Evolutionary conservation across 2,113 vertebrate species (phyloP).

Genomic region (Chionis minor): DNA sequence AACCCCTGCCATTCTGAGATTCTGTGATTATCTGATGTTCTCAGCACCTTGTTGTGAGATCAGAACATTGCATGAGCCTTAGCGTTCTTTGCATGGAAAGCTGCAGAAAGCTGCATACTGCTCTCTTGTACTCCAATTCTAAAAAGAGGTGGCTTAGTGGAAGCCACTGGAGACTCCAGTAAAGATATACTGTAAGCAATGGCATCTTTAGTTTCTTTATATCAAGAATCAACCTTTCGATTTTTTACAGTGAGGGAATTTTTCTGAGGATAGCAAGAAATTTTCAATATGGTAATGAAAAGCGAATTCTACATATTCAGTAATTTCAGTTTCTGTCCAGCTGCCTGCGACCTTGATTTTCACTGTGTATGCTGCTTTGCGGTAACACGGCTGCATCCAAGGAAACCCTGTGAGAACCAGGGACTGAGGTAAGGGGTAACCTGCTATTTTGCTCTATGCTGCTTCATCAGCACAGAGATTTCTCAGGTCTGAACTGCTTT

Average conservation of each 20-base stretch:
- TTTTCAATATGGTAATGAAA: background rate
- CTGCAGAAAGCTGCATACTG: background rate
- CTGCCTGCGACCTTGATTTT: background rate
- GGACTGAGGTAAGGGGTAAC: background rate
- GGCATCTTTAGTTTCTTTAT: background rate
- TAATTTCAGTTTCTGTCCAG: background rate
- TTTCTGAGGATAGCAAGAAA: background rate
- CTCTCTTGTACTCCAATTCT: background rate
- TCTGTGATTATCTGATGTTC: background rate
- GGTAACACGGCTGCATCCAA: fast-evolving
- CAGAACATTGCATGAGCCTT: background rate
- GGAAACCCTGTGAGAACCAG: background rate
- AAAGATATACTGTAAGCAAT: background rate
- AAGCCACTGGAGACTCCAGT: background rate
- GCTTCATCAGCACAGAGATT: background rate
- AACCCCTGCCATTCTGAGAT: no score
- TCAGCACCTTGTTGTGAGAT: background rate
- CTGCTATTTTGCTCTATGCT: background rate
- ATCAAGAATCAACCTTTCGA: no score
- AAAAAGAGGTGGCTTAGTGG: background rate
- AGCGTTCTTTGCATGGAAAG: background rate
- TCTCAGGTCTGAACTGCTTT: background rate
- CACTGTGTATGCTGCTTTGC: background rate
- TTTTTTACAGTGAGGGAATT: background rate
- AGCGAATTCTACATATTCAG: background rate